Percentiles rank a stretch among this genome's conserved stretches.
Evolutionary conservation across 2,113 vertebrate genomes (phyloP).

Genomic region (Elephantulus edwardii): DNA sequence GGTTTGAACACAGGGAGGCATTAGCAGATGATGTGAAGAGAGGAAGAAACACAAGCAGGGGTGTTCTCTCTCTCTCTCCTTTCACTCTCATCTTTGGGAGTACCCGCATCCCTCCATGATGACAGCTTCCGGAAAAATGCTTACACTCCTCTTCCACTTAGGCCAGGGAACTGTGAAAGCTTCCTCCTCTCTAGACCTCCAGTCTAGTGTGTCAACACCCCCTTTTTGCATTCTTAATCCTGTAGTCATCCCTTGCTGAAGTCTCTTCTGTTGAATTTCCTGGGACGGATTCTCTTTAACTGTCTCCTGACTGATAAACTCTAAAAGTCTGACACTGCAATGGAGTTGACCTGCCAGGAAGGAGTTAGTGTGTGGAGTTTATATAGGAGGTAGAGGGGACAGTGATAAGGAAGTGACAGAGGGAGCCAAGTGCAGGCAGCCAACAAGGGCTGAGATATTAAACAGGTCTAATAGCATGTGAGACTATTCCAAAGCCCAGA

Average conservation of each 20-base stretch:
- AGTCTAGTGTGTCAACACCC: neutral
- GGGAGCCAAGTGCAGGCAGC: neutral
- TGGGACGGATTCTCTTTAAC: neutral
- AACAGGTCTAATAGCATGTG: neutral
- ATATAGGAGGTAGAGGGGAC: neutral
- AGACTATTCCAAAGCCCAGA: neutral
- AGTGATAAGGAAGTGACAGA: neutral
- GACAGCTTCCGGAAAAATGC: neutral
- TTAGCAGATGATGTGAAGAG: neutral
- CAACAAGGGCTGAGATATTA: neutral
- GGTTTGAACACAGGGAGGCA: neutral
- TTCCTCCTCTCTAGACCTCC: neutral
- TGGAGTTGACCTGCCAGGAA: neutral
- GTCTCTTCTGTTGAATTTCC: neutral
- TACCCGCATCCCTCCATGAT: neutral
- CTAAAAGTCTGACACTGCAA: neutral
- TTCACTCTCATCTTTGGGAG: neutral
- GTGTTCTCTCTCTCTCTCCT: neutral
- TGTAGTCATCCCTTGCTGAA: neutral
- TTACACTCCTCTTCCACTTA: accelerated
- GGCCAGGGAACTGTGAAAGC: neutral
- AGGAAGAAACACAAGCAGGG: neutral
- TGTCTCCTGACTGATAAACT: neutral
- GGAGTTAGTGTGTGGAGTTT: neutral
- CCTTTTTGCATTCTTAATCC: neutral